Conservation (phyloP, 2,797 vertebrate species). For the Crenichthys baileyi region DNA sequence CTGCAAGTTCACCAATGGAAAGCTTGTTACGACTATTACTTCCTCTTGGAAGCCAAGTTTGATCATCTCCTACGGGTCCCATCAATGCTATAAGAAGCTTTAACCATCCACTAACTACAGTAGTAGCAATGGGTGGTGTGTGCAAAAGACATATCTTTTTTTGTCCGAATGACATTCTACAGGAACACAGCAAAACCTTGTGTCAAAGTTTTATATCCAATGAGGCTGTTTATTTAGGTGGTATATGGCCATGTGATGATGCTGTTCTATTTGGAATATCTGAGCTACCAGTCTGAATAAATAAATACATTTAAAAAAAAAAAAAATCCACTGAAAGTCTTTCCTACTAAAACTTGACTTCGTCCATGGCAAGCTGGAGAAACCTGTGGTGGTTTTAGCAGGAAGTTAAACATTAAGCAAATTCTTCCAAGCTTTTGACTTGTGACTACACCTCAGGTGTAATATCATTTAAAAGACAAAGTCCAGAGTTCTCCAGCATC, state of each 20-base stretch:
- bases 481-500: neutral
- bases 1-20: slow-evolving; percentile 1
- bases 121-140: neutral
- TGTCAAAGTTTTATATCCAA: neutral
- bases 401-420: neutral
- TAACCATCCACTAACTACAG: neutral
- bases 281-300: neutral
- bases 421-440: neutral
- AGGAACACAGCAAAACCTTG: neutral
- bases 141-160: neutral
- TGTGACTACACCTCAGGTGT: neutral
- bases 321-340: neutral
- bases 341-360: neutral
- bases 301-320: neutral
- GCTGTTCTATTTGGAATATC: neutral
- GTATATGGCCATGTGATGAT: neutral
- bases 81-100: neutral
- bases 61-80: neutral
- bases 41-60: neutral
- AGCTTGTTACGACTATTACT: neutral
- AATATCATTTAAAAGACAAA: too few species aligned
- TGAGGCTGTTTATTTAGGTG: neutral
- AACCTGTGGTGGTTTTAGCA: neutral
- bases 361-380: neutral
- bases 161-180: neutral